Percentiles rank a stretch among this genome's conserved stretches.
Evolutionary conservation across 2,888 invertebrate genomes (phyloP).

Genomic region (Scaptomyza flava): DNA sequence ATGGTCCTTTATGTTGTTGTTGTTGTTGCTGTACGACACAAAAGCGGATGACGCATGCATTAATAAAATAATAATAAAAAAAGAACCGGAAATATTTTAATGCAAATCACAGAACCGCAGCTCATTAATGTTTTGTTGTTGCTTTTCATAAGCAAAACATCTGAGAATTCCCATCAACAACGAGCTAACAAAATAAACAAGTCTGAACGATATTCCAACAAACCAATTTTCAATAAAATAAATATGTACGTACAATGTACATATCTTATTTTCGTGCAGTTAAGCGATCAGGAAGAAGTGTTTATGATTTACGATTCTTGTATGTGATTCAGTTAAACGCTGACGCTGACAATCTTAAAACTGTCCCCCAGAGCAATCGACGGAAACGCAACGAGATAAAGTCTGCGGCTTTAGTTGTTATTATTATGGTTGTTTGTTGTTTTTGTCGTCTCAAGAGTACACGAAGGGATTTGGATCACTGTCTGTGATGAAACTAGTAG

Average conservation of each 20-base stretch:
- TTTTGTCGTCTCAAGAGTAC: conserved; percentile 12
- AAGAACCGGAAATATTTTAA: conserved; percentile 49
- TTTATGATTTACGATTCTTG: conserved; percentile 56
- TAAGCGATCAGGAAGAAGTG: conserved; percentile 1
- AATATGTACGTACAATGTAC: background rate
- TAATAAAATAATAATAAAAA: background rate
- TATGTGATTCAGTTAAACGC: background rate
- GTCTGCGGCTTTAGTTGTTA: background rate
- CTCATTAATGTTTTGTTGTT: conserved; percentile 46
- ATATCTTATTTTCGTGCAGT: background rate
- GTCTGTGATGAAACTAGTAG: conserved; percentile 42
- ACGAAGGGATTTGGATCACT: conserved; percentile 30
- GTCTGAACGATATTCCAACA: conserved; percentile 20
- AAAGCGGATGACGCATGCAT: conserved; percentile 50
- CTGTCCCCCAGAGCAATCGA: conserved; percentile 22
- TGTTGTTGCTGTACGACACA: background rate
- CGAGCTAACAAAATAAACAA: conserved; percentile 29
- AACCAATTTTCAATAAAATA: background rate
- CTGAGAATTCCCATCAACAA: conserved; percentile 18
- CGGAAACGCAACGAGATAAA: conserved; percentile 33
- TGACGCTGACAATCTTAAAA: conserved; percentile 21
- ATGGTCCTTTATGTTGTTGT: conserved; percentile 27
- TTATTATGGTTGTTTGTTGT: background rate
- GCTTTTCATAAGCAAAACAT: conserved; percentile 30
- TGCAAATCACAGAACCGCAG: conserved; percentile 48